Base-by-base conservation (phyloP, 2,888 invertebrate genomes). In the Rhagonycha lutea region DNA sequence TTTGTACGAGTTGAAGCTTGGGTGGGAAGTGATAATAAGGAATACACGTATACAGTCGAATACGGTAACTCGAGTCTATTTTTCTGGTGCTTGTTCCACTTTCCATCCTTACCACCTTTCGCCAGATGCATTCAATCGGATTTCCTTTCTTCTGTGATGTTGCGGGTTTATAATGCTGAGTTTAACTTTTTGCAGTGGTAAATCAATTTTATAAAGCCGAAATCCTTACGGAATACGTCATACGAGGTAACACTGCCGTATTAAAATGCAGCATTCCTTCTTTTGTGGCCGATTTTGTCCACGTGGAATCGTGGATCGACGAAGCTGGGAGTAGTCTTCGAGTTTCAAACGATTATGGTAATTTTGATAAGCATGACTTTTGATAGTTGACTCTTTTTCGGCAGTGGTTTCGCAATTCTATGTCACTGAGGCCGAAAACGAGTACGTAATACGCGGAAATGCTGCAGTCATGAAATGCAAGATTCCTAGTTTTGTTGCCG, bases 401-500 rank as follows among this genome's bases (percentile, higher is more conserved):
- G 86, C 91, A 96, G 96, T 96, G 89, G 95, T 96, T 86, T 92
- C 95, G 85, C 96, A 96, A 91, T 93, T 92, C 90, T 96, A 95
- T 91, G 93, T 95, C 89, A 95, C 95, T 83, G 95, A 96, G 90
- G 95, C 96, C 86, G 96, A 96, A 90, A 96, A 97, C 89, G 96
- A 96, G 88, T 97, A 96, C 91, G 96, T 96, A 82, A 97, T 96
- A 88, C 92, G 94, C 86, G 96, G 96, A 81, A 96, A 96, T 89
- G 93, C 96, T 80, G 97, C 96, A 77, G 94, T 97, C 84, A 93
- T 97, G 89, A 96, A 94, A 89, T 98, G 97, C 92, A 95, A 96
- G 92, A 96, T 97, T 84, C 97, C 97, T 80, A 95, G 95, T 86
- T 97, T 96, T 90, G 96, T 97, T 83, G 95, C 95, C 82, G 97